Evolutionary conservation across 2,113 vertebrate species (phyloP).

Genomic region (Rostratula benghalensis): DNA sequence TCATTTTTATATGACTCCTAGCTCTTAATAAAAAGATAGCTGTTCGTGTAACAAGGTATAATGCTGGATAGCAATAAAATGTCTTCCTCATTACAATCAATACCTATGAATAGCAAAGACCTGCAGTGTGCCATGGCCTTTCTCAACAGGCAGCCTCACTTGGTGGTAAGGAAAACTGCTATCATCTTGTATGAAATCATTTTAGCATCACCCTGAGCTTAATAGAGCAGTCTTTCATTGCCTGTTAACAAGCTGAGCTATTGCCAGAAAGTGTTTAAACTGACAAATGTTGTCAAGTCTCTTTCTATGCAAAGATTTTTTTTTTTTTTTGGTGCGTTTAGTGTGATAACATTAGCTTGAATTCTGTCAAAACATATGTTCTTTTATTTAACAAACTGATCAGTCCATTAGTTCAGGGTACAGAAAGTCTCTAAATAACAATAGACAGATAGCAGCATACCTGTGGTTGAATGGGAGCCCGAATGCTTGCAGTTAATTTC

Average conservation of each 20-base stretch:
- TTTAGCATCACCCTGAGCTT: constrained; percentile 58
- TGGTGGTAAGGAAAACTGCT: constrained; percentile 72
- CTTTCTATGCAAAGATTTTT: background rate
- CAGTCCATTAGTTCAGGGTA: background rate
- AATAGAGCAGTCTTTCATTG: constrained; percentile 71
- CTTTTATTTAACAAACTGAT: constrained; percentile 14
- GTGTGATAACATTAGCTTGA: constrained; percentile 37
- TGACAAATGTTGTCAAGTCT: constrained; percentile 58
- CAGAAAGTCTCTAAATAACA: background rate
- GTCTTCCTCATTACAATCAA: constrained; percentile 77
- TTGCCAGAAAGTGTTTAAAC: constrained; percentile 51
- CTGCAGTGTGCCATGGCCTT: constrained; percentile 66
- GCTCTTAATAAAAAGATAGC: constrained; percentile 60
- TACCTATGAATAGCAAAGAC: constrained; percentile 75
- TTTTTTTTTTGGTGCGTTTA: constrained; percentile 35
- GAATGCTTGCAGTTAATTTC: background rate
- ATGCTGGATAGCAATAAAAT: constrained; percentile 50
- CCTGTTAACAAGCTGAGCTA: constrained; percentile 72
- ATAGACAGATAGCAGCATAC: background rate
- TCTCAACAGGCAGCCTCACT: constrained; percentile 71
- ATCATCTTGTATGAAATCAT: constrained; percentile 43
- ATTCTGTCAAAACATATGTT: constrained; percentile 23
- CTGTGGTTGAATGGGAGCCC: background rate
- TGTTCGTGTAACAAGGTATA: background rate
- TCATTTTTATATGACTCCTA: constrained; percentile 35